Evolutionary conservation across 2,888 invertebrate species (phyloP), one percentile per base, ranked within the genome.

Genomic region (Chelonus formosanus): DNA sequence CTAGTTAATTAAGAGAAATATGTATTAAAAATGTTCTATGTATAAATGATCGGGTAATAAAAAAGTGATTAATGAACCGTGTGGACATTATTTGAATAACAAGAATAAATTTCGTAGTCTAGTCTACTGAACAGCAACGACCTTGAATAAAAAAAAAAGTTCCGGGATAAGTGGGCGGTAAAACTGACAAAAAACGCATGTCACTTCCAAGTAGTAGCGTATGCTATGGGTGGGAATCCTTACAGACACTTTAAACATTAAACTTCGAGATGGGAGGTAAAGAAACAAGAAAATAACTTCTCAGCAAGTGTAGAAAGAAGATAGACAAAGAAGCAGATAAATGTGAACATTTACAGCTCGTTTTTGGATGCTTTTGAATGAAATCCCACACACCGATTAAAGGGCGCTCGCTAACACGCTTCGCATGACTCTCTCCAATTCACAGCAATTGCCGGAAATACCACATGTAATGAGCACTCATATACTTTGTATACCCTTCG

Each of bases 401-500:
- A 78, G 73, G 75, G 71, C 70, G 69, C 70, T 71, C 71, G 68
- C 53, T 40, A 40, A 40, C 67, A 64, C 61, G 67, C 68, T 68
- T 76, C 73, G 77, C 78, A 76, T 77, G 77, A 78, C 75, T 77
- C 70, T 69, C 65, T 71, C 73, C 74, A 78, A 78, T 78, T 78
- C 76, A 71, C 73, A 67, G 69, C 74, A 76, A 76, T 78, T 74
- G 70, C 65, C 71, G 73, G 73, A 75, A 77, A 75, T 74, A 73
- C 72, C 71, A 50, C 50, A 62, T 20, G 10, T 55, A 55, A 31
- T 40, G 20, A 40, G 32, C 34, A 32, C 32, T 52, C 10, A 32
- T 47, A 47, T 31, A 32, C 48, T 34, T 31, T 48, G 20, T 48
- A 59, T 8, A 44, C 47, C 48, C 20, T 35, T 31, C 20, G 55